Conservation (phyloP, 2,797 vertebrate species). For the Setipinna tenuifilis region DNA sequence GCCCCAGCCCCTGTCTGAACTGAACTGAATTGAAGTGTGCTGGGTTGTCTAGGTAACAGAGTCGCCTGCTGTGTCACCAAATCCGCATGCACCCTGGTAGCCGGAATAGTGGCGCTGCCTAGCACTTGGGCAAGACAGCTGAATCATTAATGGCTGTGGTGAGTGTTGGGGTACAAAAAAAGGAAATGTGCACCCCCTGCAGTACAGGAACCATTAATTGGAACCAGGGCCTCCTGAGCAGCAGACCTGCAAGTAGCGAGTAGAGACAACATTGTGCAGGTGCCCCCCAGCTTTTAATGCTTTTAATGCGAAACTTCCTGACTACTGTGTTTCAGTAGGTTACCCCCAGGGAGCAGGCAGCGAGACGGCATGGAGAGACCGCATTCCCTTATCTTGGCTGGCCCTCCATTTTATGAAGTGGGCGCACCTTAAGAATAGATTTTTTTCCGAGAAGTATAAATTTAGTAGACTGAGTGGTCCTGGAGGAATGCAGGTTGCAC, state of each 20-base stretch:
- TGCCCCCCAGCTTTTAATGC: not conserved
- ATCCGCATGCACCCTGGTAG: not conserved
- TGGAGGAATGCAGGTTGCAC: not conserved
- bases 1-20: too few species aligned
- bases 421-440: slow-evolving; percentile 16
- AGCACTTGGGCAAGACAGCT: not conserved
- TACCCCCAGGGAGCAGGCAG: not conserved
- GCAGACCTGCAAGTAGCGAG: not conserved
- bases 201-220: not conserved
- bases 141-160: slow-evolving; percentile 5
- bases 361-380: not conserved
- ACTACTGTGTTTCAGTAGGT: not conserved
- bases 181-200: not conserved
- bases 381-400: not conserved
- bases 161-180: not conserved
- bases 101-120: not conserved
- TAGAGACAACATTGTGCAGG: not conserved
- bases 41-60: slow-evolving; percentile 21
- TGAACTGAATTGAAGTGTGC: not conserved
- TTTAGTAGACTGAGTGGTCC: not conserved
- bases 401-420: not conserved
- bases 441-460: slow-evolving; percentile 7
- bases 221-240: not conserved
- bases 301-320: not conserved
- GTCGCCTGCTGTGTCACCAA: slow-evolving; percentile 21